A percentile compares a stretch with the other conserved stretches of the same genome.
These are phyloP conservation scores for Eurosta solidaginis DNA, from an alignment of 1,140 invertebrate species.

Conservation along the genomic window DNA sequence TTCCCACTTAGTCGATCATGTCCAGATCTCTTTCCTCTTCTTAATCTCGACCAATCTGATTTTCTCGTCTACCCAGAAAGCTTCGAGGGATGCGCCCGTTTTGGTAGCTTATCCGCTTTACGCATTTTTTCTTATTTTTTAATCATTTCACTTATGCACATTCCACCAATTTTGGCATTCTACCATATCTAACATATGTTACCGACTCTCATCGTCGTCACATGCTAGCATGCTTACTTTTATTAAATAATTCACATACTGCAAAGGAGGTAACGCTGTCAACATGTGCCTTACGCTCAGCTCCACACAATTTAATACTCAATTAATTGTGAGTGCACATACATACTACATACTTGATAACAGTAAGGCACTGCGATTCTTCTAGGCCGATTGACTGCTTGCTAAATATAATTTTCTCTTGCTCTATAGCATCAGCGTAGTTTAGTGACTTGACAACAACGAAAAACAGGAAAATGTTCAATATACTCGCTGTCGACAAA, in stretches of 20 bases:
- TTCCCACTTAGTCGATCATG: too few relatives aligned
- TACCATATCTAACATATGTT: too few relatives aligned
- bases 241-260: neutral
- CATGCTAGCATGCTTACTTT: neutral
- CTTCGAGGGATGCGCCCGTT: too few relatives aligned
- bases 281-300: neutral
- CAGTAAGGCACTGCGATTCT: neutral
- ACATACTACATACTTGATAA: constrained; percentile 12
- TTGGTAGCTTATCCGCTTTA: too few relatives aligned
- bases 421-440: neutral
- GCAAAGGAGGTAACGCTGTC: constrained; percentile 16
- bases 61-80: too few relatives aligned
- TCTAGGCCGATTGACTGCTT: neutral
- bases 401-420: constrained; percentile 30
- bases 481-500: neutral
- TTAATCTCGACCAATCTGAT: too few relatives aligned
- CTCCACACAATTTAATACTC: constrained; percentile 30
- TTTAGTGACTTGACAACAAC: neutral
- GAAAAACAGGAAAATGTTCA: neutral
- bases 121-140: neutral
- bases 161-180: too few relatives aligned
- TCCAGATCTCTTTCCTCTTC: too few relatives aligned
- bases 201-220: too few relatives aligned
- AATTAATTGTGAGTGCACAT: constrained; percentile 31
- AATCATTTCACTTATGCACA: neutral